Evolutionary conservation across 30 jellyfish, hydroid and myxozoan genomes (phyloP), one percentile per base, ranked within the genome.

Genomic region (Hydra vulgaris): DNA sequence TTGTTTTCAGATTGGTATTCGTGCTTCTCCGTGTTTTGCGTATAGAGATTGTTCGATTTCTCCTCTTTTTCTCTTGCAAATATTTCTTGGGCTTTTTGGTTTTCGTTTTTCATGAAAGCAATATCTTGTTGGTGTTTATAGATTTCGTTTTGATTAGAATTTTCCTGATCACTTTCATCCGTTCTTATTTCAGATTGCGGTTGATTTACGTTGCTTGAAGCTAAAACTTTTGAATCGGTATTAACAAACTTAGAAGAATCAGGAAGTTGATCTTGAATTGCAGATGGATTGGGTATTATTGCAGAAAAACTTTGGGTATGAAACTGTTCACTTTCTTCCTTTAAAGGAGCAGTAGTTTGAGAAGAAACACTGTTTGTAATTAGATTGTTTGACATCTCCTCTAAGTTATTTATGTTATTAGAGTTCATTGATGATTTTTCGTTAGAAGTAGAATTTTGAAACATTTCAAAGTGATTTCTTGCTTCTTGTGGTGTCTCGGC

Each of bases 401-500:
- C n/a, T n/a, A n/a, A n/a, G n/a, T n/a, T n/a, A n/a, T n/a, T n/a
- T n/a, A 40, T 16, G 4, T 68, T 16, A 15, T n/a, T 20, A 68
- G 75, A 23, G 7, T 68, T 68, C 27, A 3, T 8, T 23, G 75
- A 68, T 5, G 75, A 68, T 23, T 68, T 68, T 68, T 7, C 75
- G 27, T 1, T 68, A 20, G 16, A 15, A n/a, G 75, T 68, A n/a
- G 75, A 1, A 15, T 68, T 68, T 68, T 74, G 70, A 24, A 54
- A 25, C 70, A 19, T 20, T 52, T 74, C 61, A 23, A 16, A 66
- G 17, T 74, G 24, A 19, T 18, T 15, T 24, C 71, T 79, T 23
- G 23, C 85, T 61, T 78, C 85, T 78, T 55, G 85, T 53, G 85
- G 54, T 21, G 85, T 66, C 18, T 78, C 85, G 15, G 85, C 85